Evolutionary conservation across 2,797 vertebrate genomes (phyloP), one percentile per base, ranked within the genome.

Genomic region (Muscicapa comitata): DNA sequence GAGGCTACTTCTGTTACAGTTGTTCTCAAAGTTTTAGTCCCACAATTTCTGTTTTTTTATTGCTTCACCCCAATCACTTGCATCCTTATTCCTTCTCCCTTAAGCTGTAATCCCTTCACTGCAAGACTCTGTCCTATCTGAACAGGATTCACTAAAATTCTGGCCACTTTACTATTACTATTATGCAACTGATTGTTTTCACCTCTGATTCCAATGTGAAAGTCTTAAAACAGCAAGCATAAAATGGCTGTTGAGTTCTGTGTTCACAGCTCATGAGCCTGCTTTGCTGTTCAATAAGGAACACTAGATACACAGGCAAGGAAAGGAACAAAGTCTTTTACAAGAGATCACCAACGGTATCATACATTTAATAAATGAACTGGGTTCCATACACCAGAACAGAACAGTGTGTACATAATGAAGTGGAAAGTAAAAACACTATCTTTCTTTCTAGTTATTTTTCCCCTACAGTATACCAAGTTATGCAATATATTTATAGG

Each of bases 361-460:
- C 77, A 92, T 92, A 96, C 79, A 95, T 97, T 97, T 97, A 97
- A 97, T 97, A 96, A 96, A 94, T 91, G 94, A 93, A 90, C 45
- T 42, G 62, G 48, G 81, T 58, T 95, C 20, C 67, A 53, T 91
- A 97, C 96, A 95, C 84, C 91, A 86, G 80, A 96, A 84, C 70
- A 67, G 68, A 86, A 74, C 65, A 40, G 95, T 73, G 96, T 84
- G 92, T 93, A 98, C 93, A 96, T 66, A 90, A 78, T 95, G 93
- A 97, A 96, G 81, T 86, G 94, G 96, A 94, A 97, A 97, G 95
- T 95, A 97, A 97, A 98, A 98, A 91, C 90, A 79, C 91, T 90
- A 96, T 84, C 67, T 94, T 65, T 91, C 74, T 81, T 18, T 12
- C 88, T 95, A 84, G 85, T 58, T 68, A 84, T 87, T 86, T 92